Evolutionary conservation across 1,140 invertebrate species (phyloP).

Genomic region (Tribolium castaneum): DNA sequence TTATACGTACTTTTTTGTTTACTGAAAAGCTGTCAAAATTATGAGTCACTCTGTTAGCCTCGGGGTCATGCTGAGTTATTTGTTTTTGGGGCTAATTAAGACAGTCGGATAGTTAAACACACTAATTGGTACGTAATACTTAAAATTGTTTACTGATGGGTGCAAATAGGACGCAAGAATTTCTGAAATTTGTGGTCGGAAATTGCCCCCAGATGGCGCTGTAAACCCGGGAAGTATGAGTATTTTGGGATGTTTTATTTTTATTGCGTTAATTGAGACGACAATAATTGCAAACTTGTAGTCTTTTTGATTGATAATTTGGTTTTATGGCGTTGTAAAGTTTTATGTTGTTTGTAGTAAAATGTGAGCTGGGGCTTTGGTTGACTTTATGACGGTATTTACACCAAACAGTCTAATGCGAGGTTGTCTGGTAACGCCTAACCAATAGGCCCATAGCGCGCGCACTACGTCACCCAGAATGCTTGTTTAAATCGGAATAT

Average conservation of each 20-base stretch:
- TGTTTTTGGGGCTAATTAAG: neutral
- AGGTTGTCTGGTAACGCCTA: no score
- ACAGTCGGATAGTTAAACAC: neutral
- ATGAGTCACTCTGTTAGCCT: neutral
- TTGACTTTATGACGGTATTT: no score
- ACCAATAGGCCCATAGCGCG: no score
- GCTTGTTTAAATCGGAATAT: no score
- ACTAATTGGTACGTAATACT: neutral
- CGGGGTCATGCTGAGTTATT: neutral
- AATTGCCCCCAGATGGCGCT: neutral
- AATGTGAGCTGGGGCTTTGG: no score
- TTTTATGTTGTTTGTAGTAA: neutral
- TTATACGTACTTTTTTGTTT: constrained; percentile 17
- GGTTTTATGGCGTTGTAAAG: neutral
- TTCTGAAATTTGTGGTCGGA: neutral
- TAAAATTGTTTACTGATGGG: neutral
- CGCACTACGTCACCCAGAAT: no score
- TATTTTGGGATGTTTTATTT: neutral
- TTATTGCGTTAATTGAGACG: no score
- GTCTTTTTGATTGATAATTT: neutral
- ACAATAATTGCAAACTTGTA: no score
- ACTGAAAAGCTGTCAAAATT: neutral
- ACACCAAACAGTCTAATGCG: no score
- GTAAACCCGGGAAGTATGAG: neutral
- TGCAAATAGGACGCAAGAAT: neutral